Evolutionary conservation across 2,888 invertebrate species (phyloP), one percentile per base, ranked within the genome.

Genomic region (Epinotia ramella): DNA sequence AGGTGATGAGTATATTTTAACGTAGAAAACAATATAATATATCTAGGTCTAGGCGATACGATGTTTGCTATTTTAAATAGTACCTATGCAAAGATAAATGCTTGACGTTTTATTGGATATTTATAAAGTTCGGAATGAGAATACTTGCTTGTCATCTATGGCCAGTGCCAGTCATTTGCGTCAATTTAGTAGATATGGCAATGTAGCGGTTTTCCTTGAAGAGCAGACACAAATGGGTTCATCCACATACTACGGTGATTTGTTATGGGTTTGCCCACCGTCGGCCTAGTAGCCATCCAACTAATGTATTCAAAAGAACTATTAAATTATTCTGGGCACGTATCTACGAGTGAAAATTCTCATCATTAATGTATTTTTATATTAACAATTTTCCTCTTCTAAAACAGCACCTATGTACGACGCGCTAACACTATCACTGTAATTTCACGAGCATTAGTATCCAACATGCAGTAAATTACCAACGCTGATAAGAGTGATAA

Each of bases 401-500:
- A 16, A 4, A 11, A 12, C 16, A 24, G 49, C 18, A 13, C 12
- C n/a, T 62, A 66, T 16, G 13, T 56, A 60, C 40, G 62, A 53
- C 46, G 49, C 16, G 74, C 59, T 33, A 66, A 66, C 66, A 71
- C 60, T 75, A 69, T 70, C 74, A 20, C 20, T 24, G 70, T 62
- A 62, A 71, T 67, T 76, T 72, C 24, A 76, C 66, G 56, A 62
- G 71, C 70, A 66, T 76, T 67, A 28, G 24, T 28, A 28, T 28
- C 24, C 24, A 76, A 72, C 76, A 46, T 46, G 60, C 53, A 71
- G 75, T 71, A 71, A 71, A 71, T 71, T 76, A 71, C 75, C 20
- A 28, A 20, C 56, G 56, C 24, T 24, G 76, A 71, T 72, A 76
- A 76, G 62, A 28, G 56, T 24, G 76, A 71, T 72, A 76, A 76